phyloP scores from a whole-genome alignment of 2,113 vertebrate species.

The Hepsetus odoe region DNA sequence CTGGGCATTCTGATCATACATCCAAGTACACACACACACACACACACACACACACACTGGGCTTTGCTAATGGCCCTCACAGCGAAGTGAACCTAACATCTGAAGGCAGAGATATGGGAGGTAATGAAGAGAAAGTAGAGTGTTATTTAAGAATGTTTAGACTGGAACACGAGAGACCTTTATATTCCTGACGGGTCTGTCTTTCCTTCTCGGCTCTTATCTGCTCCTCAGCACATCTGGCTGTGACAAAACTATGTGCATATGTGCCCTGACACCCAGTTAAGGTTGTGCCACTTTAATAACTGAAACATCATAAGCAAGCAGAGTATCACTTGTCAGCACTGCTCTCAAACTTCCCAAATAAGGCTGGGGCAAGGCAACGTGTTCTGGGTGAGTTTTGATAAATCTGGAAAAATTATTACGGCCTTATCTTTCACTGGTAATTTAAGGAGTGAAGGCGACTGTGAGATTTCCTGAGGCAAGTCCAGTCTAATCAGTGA shows the following conservation, averaged over 20 bases:
- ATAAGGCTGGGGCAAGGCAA: neutral
- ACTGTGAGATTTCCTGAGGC: neutral
- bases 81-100: neutral
- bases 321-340: neutral
- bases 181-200: neutral
- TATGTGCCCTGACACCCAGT: neutral
- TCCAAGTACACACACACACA: neutral
- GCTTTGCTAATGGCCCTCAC: neutral
- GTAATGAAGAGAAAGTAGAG: constrained; percentile 2
- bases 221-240: neutral
- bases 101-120: constrained; percentile 5
- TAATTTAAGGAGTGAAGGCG: neutral
- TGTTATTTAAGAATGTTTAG: constrained; percentile 28
- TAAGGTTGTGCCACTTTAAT: neutral
- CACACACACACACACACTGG: constrained; percentile 11
- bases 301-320: neutral
- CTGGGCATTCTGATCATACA: neutral
- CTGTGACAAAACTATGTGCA: neutral
- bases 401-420: constrained; percentile 9
- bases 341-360: neutral
- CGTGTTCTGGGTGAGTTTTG: neutral
- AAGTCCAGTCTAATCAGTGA: neutral
- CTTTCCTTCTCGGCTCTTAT: neutral
- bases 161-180: neutral
- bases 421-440: constrained; percentile 3